Percentiles rank a stretch among this genome's conserved stretches.
Conservation (phyloP, 2,797 vertebrate species). For the Sebastes itinus region DNA sequence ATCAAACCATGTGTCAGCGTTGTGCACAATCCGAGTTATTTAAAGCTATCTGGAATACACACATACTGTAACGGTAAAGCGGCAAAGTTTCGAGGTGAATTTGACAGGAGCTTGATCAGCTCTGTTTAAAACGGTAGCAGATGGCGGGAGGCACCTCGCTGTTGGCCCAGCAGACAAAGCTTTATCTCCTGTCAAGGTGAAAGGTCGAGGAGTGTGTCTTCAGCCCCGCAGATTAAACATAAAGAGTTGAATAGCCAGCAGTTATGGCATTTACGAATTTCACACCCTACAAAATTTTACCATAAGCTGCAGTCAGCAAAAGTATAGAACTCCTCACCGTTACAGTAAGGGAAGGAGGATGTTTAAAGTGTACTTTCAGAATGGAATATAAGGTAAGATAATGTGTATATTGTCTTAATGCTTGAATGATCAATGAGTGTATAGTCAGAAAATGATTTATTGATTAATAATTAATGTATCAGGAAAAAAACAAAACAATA, state of each 20-base stretch:
- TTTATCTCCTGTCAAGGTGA: conserved; percentile 53
- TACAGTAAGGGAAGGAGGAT: neutral
- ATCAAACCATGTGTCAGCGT: conserved; percentile 27
- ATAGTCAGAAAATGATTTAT: neutral
- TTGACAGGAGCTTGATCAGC: conserved; percentile 22
- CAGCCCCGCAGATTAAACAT: conserved; percentile 41
- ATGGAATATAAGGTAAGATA: neutral
- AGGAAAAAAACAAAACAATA: neutral
- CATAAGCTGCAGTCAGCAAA: conserved; percentile 59
- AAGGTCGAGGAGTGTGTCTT: conserved; percentile 53
- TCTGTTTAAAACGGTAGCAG: conserved; percentile 26
- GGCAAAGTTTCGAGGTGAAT: neutral
- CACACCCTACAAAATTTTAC: conserved; percentile 57
- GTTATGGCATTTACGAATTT: conserved; percentile 58
- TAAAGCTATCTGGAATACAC: conserved; percentile 22
- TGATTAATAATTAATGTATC: neutral
- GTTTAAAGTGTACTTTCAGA: conserved; percentile 12
- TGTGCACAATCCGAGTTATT: conserved; percentile 25
- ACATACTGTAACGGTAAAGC: neutral
- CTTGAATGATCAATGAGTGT: neutral
- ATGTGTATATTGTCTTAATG: neutral
- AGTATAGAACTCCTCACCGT: conserved; percentile 12
- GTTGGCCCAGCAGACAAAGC: conserved; percentile 34
- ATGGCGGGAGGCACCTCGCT: conserved; percentile 23
- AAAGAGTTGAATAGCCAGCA: conserved; percentile 46